Base-by-base conservation (phyloP, 2,797 vertebrate species). In the Bradypodion ventrale region DNA sequence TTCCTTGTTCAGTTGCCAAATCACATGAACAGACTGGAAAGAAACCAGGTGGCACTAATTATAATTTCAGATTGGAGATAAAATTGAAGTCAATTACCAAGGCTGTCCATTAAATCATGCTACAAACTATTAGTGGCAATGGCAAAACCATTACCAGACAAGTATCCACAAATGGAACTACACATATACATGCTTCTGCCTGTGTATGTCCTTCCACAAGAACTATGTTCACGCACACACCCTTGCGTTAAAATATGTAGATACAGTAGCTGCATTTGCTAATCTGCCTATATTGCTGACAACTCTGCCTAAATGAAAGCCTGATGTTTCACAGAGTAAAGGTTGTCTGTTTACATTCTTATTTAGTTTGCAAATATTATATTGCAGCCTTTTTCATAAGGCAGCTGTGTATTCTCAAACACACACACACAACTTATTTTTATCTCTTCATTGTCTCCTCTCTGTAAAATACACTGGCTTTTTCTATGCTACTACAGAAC, bases 31-130 rank as follows among this genome's bases (percentile, higher is more conserved):
- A n/a, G 56, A 62, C 37, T 40, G 46, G 35, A 81, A 85, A 60
- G 40, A 68, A 85, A 69, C 40, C 72, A 75, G 72, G 78, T 80
- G 62, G 78, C 49, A 85, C 70, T 74, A 85, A 80, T 75, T 75
- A 59, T 70, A 68, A 21, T 60, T 37, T 85, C 70, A 80, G 70
- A 42, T 25, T 74, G 60, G 85, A 85, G 70, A 75, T 80, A 62
- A 77, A 44, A 85, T 68, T 75, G 60, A 46, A 80, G 75, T 46
- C 3, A 37, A 85, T 85, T 80, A 69, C 77, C 44, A 80, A 75
- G 81, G 25, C 63, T 75, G n/a, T 75, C 79, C 72, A 80, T 80
- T 75, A 85, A 85, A 68, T 46, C 72, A 60, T 44, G 46, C 37
- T 68, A n/a, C 65, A 44, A 68, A 49, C n/a, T 85, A 74, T 46